phyloP scores from a whole-genome alignment of 1,140 invertebrate species.

The Dinoponera quadriceps region DNA sequence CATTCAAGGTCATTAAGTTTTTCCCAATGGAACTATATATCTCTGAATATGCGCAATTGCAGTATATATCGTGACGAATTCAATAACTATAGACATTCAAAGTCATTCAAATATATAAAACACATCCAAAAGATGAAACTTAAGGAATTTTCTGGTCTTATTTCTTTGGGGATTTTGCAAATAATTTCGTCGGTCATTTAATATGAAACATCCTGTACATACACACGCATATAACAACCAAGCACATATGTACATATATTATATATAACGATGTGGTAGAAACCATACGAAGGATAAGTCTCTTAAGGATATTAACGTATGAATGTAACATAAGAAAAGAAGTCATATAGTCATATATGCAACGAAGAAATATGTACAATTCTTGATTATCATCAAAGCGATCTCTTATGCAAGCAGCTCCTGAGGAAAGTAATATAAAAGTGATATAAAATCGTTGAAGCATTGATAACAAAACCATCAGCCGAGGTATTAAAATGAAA shows the following conservation, averaged over 20 bases:
- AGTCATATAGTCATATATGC: constrained; percentile 21
- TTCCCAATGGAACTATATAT: no score
- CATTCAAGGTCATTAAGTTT: no score
- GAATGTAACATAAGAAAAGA: constrained; percentile 16
- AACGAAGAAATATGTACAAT: not conserved
- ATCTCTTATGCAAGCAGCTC: not conserved
- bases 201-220: no score
- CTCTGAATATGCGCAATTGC: no score
- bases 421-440: not conserved
- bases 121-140: no score
- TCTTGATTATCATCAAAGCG: not conserved
- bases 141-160: no score
- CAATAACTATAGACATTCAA: no score
- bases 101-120: no score
- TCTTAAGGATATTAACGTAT: constrained; percentile 59
- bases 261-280: constrained; percentile 71
- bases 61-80: no score
- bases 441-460: not conserved
- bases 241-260: not conserved
- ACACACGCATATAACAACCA: no score
- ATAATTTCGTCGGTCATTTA: no score
- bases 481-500: not conserved
- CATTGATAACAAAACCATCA: not conserved
- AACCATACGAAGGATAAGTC: constrained; percentile 72
- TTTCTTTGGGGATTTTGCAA: no score